Percentiles rank a stretch among this genome's conserved stretches.
Evolutionary conservation across 2,113 vertebrate genomes (phyloP).

Genomic region (Desmodus rotundus): DNA sequence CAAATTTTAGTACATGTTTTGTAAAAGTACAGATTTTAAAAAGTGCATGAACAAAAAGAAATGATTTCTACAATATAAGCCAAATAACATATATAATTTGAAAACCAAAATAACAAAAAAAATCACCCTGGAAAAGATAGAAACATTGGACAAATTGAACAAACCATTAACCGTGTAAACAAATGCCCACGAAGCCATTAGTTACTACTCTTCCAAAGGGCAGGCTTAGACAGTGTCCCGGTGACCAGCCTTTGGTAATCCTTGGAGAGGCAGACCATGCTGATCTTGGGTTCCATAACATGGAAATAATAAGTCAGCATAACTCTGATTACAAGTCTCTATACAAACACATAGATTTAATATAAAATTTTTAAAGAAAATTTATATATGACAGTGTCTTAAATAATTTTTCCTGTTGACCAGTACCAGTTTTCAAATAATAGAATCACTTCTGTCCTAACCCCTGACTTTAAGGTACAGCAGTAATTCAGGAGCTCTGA

Average conservation of each 20-base stretch:
- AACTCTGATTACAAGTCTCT: neutral
- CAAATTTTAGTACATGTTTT: neutral
- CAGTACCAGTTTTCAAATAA: constrained; percentile 7
- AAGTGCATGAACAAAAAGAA: neutral
- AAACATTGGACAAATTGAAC: neutral
- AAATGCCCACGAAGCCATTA: neutral
- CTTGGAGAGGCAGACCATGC: neutral
- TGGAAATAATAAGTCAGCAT: neutral
- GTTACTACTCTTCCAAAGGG: neutral
- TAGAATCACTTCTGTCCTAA: neutral
- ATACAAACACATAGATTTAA: neutral
- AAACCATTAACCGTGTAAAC: neutral
- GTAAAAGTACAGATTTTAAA: neutral
- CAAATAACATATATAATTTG: neutral
- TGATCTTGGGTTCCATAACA: neutral
- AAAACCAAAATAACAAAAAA: neutral
- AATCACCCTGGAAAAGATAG: neutral
- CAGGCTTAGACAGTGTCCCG: neutral
- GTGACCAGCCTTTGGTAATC: neutral
- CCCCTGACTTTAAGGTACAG: neutral
- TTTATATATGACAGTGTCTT: neutral
- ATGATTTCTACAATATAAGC: neutral
- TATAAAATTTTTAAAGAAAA: neutral
- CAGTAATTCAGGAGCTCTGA: neutral
- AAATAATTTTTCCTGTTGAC: neutral